Evolutionary conservation across 2,797 vertebrate species (phyloP).

Genomic region (Sphaeramia orbicularis): DNA sequence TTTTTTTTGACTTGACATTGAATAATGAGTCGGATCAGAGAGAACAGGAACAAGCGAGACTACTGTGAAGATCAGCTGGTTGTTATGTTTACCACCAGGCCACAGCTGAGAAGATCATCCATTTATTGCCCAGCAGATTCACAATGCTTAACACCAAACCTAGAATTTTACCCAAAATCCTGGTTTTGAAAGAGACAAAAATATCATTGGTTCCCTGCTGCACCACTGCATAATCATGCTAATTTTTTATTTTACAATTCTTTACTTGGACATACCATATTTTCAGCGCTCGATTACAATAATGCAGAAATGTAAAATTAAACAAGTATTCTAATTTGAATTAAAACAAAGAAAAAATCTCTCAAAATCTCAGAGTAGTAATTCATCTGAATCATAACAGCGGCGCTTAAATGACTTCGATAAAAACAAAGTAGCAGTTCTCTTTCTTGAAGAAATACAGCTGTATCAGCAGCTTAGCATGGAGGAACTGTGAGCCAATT

Average conservation of each 20-base stretch:
- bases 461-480: constrained; percentile 45
- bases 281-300: constrained; percentile 68
- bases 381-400: constrained; percentile 50
- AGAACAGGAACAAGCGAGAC: constrained; percentile 3
- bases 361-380: constrained; percentile 49
- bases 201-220: constrained; percentile 43
- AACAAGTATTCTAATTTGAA: constrained; percentile 46
- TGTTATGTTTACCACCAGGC: constrained; percentile 40
- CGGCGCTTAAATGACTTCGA: constrained; percentile 34
- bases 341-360: constrained; percentile 43
- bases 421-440: constrained; percentile 31
- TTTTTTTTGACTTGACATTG: constrained; percentile 30
- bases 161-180: constrained; percentile 21
- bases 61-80: constrained; percentile 22
- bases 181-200: constrained; percentile 44
- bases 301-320: constrained; percentile 72
- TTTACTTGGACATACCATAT: constrained; percentile 43
- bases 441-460: constrained; percentile 58
- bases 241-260: constrained; percentile 45
- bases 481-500: constrained; percentile 16
- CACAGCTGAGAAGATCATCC: constrained; percentile 27
- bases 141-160: constrained; percentile 49
- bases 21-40: constrained; percentile 5
- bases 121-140: constrained; percentile 57
- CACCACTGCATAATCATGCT: constrained; percentile 49